Conservation (phyloP, 2,113 vertebrate genomes). For the Andinoacara biseriatus region DNA sequence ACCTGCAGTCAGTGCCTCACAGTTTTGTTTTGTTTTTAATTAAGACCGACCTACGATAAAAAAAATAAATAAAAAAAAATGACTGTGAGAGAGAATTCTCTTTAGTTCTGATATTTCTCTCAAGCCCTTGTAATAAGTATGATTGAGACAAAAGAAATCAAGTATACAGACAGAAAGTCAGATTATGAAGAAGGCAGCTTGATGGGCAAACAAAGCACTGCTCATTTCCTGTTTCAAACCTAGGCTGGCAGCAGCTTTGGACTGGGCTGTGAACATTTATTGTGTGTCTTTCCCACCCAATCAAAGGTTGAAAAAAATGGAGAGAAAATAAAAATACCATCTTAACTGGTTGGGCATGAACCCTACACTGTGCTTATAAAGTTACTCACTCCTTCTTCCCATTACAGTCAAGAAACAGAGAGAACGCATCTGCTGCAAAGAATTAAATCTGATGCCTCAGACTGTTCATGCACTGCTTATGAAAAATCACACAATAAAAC, state of each 20-base stretch:
- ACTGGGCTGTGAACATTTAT: background rate
- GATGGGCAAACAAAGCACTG: background rate
- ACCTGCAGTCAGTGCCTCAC: too few relatives aligned
- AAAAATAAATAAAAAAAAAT: background rate
- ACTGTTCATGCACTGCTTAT: background rate
- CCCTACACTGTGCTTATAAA: background rate
- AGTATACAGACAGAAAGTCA: too few relatives aligned
- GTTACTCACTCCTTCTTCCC: background rate
- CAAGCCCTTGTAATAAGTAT: background rate
- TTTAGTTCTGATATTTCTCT: background rate
- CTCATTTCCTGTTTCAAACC: background rate
- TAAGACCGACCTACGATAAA: background rate
- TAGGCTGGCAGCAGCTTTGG: background rate
- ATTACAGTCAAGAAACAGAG: background rate
- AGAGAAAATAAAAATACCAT: background rate
- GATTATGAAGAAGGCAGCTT: background rate
- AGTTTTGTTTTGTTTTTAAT: background rate
- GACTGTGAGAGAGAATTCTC: background rate
- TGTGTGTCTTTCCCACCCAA: background rate
- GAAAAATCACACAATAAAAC: background rate
- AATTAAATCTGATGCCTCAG: conserved; percentile 4
- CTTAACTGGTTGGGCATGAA: background rate
- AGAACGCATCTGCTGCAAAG: background rate
- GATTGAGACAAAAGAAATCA: background rate
- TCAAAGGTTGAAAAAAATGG: background rate